Evolutionary conservation across 2,888 invertebrate genomes (phyloP), one percentile per base, ranked within the genome.

Genomic region (Chesias legatella): DNA sequence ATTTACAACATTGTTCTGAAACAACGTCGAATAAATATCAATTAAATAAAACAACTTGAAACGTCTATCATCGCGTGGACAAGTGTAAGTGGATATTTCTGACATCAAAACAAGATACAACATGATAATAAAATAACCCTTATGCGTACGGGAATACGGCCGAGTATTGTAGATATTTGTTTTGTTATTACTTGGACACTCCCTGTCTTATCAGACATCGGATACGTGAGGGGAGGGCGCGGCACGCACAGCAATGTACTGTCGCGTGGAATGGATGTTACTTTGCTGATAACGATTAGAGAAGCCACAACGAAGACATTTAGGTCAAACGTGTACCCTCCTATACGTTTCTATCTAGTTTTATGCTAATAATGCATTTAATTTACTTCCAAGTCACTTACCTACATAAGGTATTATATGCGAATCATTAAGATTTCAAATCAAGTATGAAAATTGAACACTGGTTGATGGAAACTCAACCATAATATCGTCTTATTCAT

Each of bases 161-260:
- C 26, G 43, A 34, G 10, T 40, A 47, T 48, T 21, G 26, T 7
- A n/a, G 7, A 29, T 1, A 7, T 26, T 20, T n/a, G 30, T 39
- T 34, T 27, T 43, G 52, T 51, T 58, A 60, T 60, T 55, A 52
- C 51, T 58, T 51, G 52, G 61, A 61, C 67, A 63, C 68, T 59
- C 68, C 68, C 55, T 37, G 40, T 52, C 56, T 59, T 67, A 66
- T 64, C 65, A 58, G 62, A 62, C 62, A 67, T 63, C 60, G 50
- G 59, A 63, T 43, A 38, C 28, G 43, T 53, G 57, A 55, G n/a
- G n/a, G n/a, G n/a, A 39, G 57, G 58, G 61, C 46, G 49, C 43
- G 47, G 51, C 54, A 49, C 43, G 48, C 57, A 33, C 46, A 48
- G 50, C 50, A 48, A 30, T 39, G 45, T 62, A 58, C 47, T 31